Percentiles rank a stretch among this genome's conserved stretches.
These are phyloP conservation scores for Grapholita molesta DNA, from an alignment of 1,140 invertebrate genomes.

Conservation along the genomic window DNA sequence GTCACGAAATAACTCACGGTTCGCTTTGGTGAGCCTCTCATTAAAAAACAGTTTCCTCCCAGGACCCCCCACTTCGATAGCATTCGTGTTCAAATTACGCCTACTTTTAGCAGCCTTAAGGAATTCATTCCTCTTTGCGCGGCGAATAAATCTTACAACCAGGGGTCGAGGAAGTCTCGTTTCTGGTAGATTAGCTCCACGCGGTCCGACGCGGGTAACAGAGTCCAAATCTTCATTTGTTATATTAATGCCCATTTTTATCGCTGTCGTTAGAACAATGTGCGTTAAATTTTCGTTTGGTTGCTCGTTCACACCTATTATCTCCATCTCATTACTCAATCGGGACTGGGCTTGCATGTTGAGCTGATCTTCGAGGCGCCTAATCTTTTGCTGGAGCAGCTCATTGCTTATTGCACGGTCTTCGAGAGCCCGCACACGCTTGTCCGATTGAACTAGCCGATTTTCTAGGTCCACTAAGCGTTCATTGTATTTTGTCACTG, in stretches of 20 bases:
- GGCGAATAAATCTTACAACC: not conserved
- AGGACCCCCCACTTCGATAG: not conserved
- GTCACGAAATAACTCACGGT: conserved; percentile 10
- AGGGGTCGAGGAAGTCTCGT: not conserved
- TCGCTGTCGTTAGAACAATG: not conserved
- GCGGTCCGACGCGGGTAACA: not conserved
- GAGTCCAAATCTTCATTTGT: not conserved
- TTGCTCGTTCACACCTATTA: not conserved
- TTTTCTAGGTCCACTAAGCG: not conserved
- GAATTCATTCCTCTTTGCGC: not conserved
- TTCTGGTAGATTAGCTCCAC: not conserved
- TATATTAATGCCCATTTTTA: not conserved
- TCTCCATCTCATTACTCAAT: not conserved
- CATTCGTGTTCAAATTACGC: not conserved
- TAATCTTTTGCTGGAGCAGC: not conserved
- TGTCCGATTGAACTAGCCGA: not conserved
- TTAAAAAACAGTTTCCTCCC: not conserved
- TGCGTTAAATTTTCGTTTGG: not conserved
- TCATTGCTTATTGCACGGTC: not conserved
- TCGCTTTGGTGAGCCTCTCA: conserved; percentile 11
- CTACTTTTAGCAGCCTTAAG: not conserved
- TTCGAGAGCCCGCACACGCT: not conserved
- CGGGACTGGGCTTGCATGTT: not conserved
- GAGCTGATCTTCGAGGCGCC: not conserved
- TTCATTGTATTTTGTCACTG: not conserved